A percentile compares a stretch with the other conserved stretches of the same genome.
Conservation (phyloP, 2,797 vertebrate genomes). For the Hypotaenidia okinawae region DNA sequence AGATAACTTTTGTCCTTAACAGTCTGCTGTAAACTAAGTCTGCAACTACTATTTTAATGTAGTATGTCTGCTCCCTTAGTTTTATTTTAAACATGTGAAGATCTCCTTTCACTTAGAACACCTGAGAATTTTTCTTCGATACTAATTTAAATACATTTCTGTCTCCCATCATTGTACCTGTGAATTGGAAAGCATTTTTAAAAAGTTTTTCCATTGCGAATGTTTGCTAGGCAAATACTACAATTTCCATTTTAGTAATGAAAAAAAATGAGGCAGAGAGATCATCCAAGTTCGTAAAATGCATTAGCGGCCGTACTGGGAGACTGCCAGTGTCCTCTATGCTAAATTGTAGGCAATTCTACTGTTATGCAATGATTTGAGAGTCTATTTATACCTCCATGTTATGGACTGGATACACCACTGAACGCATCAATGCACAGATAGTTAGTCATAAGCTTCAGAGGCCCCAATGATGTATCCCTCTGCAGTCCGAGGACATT, state of each 20-base stretch:
- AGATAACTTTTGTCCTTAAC: background rate
- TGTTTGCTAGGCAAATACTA: background rate
- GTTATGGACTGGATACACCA: background rate
- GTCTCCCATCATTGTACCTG: background rate
- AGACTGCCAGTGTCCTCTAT: background rate
- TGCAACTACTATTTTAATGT: background rate
- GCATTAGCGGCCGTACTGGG: background rate
- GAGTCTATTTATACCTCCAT: slow-evolving; percentile 13
- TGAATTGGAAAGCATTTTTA: background rate
- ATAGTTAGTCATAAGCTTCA: background rate
- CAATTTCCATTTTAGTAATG: background rate
- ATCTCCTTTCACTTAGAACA: background rate
- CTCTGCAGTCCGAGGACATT: background rate
- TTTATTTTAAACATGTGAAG: background rate
- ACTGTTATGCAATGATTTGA: background rate
- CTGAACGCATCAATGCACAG: background rate
- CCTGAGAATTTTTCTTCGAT: background rate
- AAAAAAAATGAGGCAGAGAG: background rate
- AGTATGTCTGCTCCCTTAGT: background rate
- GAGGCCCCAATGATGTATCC: fast-evolving
- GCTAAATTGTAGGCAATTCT: background rate
- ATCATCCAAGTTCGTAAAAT: background rate
- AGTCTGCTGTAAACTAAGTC: background rate
- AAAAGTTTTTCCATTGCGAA: background rate
- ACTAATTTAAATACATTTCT: background rate